Evolutionary conservation across 2,888 invertebrate genomes (phyloP), one percentile per base, ranked within the genome.

Genomic region (Electrophaes corylata): DNA sequence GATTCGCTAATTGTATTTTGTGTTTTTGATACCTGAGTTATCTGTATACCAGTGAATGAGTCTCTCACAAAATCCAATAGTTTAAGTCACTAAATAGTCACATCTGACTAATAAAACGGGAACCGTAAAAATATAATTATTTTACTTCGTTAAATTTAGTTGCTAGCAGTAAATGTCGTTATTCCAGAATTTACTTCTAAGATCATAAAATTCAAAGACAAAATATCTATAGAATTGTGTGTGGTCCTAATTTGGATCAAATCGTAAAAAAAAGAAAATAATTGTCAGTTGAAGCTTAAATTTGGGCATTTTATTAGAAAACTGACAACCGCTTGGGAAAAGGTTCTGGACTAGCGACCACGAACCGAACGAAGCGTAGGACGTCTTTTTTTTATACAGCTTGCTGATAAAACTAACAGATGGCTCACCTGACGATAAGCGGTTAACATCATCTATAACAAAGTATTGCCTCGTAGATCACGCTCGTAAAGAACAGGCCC

Each of bases 91-190:
- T 16, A 14, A 10, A 37, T 6, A 52, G 26, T 48, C 23, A 26
- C 23, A n/a, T 31, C 8, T 46, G 10, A 49, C 14, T 4, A 33
- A 8, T 31, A 37, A 33, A 33, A 55, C 11, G 4, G 6, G 18
- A 16, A 40, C 46, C 31, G 33, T 54, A 5, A 19, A 55, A 52
- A 47, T 37, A 43, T 44, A 53, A 57, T 49, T 49, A 49, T 29
- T 41, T 16, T 40, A 49, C n/a, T n/a, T n/a, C n/a, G n/a, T 53
- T 46, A 40, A 49, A 46, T 54, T 59, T 58, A 33, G 45, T 40
- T 41, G 31, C 44, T 11, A 44, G 45, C 16, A 35, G 50, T 54
- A 54, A 54, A 59, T 50, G 58, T 37, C 58, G 23, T 31, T 35
- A 33, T 39, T 53, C 11, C 14, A 26, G 26, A 54, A 59, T 59